These are phyloP conservation scores for Danionella cerebrum DNA, from an alignment of 2,113 vertebrate genomes.

Conservation along the genomic window DNA sequence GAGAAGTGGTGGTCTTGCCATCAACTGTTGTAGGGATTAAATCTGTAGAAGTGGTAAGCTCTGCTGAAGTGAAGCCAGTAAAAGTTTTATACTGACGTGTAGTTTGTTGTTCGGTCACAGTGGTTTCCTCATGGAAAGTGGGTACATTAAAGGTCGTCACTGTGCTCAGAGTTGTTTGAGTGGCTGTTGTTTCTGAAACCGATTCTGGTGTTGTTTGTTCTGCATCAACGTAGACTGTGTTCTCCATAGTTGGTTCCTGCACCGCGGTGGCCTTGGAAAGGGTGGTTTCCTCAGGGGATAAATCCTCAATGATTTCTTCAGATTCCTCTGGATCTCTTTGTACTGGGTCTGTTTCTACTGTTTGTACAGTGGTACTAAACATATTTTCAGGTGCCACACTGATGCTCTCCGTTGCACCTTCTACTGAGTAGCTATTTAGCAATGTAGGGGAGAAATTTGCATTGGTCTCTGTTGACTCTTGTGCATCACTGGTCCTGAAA, in stretches of 20 bases:
- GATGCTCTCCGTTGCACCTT: background rate
- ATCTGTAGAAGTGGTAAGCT: background rate
- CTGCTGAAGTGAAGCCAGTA: background rate
- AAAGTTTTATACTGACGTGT: background rate
- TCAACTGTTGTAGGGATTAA: background rate
- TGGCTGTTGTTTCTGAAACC: background rate
- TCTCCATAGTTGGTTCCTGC: background rate
- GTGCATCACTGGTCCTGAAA: background rate
- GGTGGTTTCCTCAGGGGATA: no score
- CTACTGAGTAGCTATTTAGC: background rate
- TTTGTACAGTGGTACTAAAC: no score
- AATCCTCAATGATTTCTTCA: no score
- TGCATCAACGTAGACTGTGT: background rate
- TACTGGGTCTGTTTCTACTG: background rate
- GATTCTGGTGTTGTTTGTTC: background rate
- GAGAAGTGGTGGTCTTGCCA: background rate
- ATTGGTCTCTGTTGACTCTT: background rate
- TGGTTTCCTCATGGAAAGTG: background rate
- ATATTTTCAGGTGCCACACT: background rate
- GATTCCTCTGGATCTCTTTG: no score
- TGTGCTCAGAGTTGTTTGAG: background rate
- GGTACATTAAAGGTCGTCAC: background rate
- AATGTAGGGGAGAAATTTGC: background rate
- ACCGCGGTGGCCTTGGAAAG: background rate
- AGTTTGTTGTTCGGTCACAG: background rate